These are phyloP conservation scores for Akabosia matsudoensis DNA, from an alignment of 1,140 invertebrate genomes.

Conservation along the genomic window DNA sequence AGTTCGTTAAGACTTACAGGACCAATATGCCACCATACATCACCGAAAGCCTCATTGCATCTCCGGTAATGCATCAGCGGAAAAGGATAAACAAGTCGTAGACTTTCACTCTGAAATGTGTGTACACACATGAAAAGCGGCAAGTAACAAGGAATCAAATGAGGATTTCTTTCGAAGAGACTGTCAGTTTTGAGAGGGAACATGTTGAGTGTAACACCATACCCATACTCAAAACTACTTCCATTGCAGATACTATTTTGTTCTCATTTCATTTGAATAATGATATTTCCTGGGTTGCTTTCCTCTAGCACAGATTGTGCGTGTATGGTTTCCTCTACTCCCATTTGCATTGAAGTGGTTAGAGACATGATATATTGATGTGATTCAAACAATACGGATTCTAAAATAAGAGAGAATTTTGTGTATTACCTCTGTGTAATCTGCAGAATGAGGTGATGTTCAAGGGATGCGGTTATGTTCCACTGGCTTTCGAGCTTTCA, in stretches of 20 bases:
- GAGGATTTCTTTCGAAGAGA: not conserved
- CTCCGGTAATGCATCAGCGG: too few relatives aligned
- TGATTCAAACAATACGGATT: too few relatives aligned
- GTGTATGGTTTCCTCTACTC: not conserved
- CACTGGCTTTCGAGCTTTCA: too few relatives aligned
- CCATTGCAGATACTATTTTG: not conserved
- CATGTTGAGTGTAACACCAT: not conserved
- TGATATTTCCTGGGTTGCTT: not conserved
- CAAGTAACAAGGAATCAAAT: constrained; percentile 1
- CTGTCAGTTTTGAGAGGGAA: not conserved
- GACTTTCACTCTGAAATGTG: not conserved
- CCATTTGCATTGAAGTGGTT: too few relatives aligned
- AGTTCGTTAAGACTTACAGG: not conserved
- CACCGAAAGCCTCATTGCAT: too few relatives aligned
- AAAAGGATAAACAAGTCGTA: too few relatives aligned
- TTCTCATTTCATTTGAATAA: not conserved
- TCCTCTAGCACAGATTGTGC: not conserved
- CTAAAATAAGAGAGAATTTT: too few relatives aligned
- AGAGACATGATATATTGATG: too few relatives aligned
- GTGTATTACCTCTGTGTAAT: too few relatives aligned
- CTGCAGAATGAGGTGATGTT: too few relatives aligned
- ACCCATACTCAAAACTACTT: not conserved
- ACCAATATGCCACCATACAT: not conserved
- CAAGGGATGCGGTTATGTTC: too few relatives aligned
- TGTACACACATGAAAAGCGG: not conserved